phyloP scores from a whole-genome alignment of 1,140 invertebrate genomes.

The Zaprionus africanus region DNA sequence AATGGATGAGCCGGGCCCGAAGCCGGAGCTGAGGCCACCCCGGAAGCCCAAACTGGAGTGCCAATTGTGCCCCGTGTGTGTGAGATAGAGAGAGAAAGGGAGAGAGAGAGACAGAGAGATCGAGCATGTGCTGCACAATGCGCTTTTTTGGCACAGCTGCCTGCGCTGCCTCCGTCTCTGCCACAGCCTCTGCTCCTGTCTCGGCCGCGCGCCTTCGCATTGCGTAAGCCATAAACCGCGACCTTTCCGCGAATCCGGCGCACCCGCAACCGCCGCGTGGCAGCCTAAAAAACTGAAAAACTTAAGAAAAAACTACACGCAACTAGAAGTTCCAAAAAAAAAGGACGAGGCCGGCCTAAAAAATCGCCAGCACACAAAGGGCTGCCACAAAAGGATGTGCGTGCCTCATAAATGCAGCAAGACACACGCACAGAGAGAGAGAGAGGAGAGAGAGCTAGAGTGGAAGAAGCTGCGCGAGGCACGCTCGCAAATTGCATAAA shows the following conservation, averaged over 20 bases:
- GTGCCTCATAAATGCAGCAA: constrained; percentile 23
- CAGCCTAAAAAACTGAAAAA: constrained; percentile 73
- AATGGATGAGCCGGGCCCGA: constrained; percentile 65
- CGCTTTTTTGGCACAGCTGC: constrained; percentile 26
- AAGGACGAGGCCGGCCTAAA: constrained; percentile 38
- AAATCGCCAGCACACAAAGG: constrained; percentile 44
- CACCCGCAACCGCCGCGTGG: constrained; percentile 56
- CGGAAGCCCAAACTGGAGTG: constrained; percentile 68
- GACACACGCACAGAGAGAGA: background rate
- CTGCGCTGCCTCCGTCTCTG: background rate
- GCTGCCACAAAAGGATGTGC: constrained; percentile 41
- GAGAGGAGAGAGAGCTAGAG: background rate
- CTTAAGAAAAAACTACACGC: constrained; percentile 59
- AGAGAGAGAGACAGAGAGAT: constrained; percentile 5
- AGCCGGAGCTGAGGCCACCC: constrained; percentile 58
- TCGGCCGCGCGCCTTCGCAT: constrained; percentile 22
- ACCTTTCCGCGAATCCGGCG: constrained; percentile 48
- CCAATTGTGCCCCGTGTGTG: constrained; percentile 46
- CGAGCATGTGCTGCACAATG: constrained; percentile 23
- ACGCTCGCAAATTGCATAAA: constrained; percentile 41
- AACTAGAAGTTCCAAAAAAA: constrained; percentile 71
- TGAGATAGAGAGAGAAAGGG: background rate
- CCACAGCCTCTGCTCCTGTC: too few relatives aligned
- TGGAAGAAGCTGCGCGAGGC: background rate
- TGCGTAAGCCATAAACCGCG: constrained; percentile 69